Base-by-base conservation (phyloP, 2,797 vertebrate species). In the Echiichthys vipera region DNA sequence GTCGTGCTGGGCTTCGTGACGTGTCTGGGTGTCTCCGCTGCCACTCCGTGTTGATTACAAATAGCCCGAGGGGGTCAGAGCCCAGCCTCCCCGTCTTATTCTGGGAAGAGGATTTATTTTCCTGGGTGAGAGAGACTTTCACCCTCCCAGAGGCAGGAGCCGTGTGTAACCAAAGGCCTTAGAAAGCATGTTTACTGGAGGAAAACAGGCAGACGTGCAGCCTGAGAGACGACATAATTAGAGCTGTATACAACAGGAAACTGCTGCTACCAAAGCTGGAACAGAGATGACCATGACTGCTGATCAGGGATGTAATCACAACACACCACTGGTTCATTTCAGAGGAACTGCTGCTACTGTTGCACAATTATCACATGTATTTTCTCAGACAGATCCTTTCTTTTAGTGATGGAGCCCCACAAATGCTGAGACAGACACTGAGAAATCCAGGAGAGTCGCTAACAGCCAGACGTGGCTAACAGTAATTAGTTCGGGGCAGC, bases 101-200 rank as follows among this genome's bases (percentile, higher is more conserved):
- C 79, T 53, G 64, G 62, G 36, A 49, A 62, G 50, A 85, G 64
- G 68, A 80, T 77, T 83, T 74, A 61, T 81, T 83, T 76, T 79
- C 51, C 72, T 54, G 63, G 64, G 49, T 42, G 54, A 51, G 46
- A 25, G 32, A 72, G 70, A 79, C 75, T 79, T 76, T 77, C 76
- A 70, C 65, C 71, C 78, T 59, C 61, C 84, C 76, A 68, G 74
- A 85, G 74, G 50, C 66, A 74, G 77, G 34, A 66, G 74, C 83
- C 79, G 72, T 72, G 78, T 85, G 83, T 75, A 71, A 83, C 73
- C 61, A 73, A 73, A 84, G 71, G 13, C 71, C 79, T 70, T 88
- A 82, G 80, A 86, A 85, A 88, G 83, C 77, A 49, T 76, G 74
- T 69, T 74, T 42, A 32, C 75, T 47, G 49, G 53, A 59, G 71